Evolutionary conservation across 2,797 vertebrate genomes (phyloP).

Genomic region (Aselliscus stoliczkanus): DNA sequence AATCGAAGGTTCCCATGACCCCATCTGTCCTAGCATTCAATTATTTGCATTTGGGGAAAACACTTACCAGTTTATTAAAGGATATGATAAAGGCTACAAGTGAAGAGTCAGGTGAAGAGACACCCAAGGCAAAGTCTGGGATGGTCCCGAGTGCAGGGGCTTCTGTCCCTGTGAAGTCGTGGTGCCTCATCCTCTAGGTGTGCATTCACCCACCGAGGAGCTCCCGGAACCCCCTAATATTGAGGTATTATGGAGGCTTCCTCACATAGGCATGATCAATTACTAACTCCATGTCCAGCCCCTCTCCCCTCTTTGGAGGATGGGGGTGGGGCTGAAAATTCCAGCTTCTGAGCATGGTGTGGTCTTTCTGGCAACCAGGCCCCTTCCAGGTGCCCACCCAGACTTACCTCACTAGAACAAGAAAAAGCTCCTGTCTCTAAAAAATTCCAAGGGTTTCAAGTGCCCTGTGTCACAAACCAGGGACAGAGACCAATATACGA

Average conservation of each 20-base stretch:
- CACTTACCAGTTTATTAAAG: not conserved
- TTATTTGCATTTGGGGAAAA: not conserved
- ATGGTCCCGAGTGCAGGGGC: rapidly evolving
- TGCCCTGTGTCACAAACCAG: not conserved
- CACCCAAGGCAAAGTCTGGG: not conserved
- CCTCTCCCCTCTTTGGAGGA: not conserved
- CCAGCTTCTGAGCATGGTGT: not conserved
- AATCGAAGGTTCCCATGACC: not conserved
- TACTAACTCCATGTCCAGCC: not conserved
- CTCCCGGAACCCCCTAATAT: rapidly evolving
- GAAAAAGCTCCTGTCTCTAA: not conserved
- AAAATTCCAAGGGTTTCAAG: not conserved
- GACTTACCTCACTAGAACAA: not conserved
- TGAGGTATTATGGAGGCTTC: not conserved
- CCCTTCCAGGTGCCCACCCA: no score
- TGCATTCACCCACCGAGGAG: not conserved
- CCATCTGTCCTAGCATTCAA: not conserved
- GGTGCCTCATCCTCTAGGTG: no score
- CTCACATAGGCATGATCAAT: not conserved
- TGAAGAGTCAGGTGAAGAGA: not conserved
- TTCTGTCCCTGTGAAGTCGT: not conserved
- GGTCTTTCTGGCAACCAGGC: not conserved
- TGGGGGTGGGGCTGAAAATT: not conserved
- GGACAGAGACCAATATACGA: not conserved
- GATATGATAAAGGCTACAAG: not conserved